Evolutionary conservation across 1,140 invertebrate genomes (phyloP), one percentile per base, ranked within the genome.

Genomic region (Neelides sp.): DNA sequence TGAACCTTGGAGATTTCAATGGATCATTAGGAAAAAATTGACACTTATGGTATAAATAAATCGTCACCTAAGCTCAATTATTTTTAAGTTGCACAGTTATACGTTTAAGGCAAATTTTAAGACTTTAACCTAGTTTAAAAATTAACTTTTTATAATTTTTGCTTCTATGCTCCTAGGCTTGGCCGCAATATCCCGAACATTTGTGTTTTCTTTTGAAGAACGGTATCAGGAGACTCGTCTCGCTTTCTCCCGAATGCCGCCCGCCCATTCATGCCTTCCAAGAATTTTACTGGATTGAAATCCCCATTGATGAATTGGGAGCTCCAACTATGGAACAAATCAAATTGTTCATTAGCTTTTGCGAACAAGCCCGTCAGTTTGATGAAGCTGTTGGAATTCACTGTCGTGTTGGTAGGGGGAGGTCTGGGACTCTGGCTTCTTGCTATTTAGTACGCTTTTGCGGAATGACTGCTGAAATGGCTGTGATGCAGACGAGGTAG

Each of bases 341-440:
- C 37, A 64, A 74, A 27, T 67, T 76, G 50, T 83, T 82, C 67
- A 75, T 83, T 35, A 71, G 73, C 23, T 71, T 78, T n/a, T 78
- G 78, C 58, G 63, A 66, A 20, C 52, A 62, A 42, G 65, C 65
- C 8, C 47, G 46, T 40, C 50, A 57, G 44, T 50, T 49, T 55
- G 65, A 66, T 1, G 64, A 83, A 78, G 68, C 74, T 10, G 69
- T 82, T 4, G 79, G 77, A 15, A 73, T 82, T 5, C 79, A 82
- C 63, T 82, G 80, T 61, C 65, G 77, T 13, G 74, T 78, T 62
- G 81, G 80, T 0, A 64, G 74, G 34, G 80, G 79, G 7, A 64
- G 79, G 34, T 81, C 80, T 0, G 80, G 80, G 22, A 76, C 76
- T 1, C 76, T 83, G 74, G 70, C 76, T 10, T 78, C 79, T 2